Conservation (phyloP, 2,888 invertebrate species). For the Rhagium mordax region DNA sequence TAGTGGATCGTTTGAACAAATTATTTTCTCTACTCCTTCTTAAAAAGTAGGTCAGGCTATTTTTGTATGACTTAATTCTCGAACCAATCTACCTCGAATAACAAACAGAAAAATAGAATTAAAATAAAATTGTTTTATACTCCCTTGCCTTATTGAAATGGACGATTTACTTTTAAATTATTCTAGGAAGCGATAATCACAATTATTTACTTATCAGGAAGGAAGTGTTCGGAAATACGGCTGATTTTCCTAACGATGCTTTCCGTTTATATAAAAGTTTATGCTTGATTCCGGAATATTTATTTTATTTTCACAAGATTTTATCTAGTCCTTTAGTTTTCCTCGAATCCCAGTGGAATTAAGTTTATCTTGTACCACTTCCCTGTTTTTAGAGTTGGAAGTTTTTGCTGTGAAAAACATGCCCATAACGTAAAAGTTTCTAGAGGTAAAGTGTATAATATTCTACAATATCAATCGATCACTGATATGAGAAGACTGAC, state of each 20-base stretch:
- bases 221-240: not conserved
- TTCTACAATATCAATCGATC: not conserved
- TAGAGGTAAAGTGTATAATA: not conserved
- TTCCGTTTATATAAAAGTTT: not conserved
- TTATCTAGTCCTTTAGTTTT: slow-evolving; percentile 10
- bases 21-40: too few species aligned
- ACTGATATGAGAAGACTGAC: not conserved
- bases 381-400: slow-evolving; percentile 3
- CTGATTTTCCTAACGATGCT: not conserved
- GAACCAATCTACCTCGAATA: too few species aligned
- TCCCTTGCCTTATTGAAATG: too few species aligned
- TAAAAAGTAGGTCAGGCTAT: too few species aligned
- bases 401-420: slow-evolving; percentile 2
- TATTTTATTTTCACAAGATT: slow-evolving; percentile 21
- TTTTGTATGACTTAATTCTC: too few species aligned
- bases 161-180: not conserved
- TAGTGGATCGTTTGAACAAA: too few species aligned
- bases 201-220: not conserved
- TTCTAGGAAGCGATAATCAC: not conserved
- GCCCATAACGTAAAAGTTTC: not conserved
- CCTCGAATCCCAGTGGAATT: slow-evolving; percentile 8
- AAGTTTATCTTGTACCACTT: slow-evolving; percentile 24
- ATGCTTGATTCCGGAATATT: slow-evolving; percentile 8
- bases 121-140: too few species aligned
- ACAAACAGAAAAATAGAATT: too few species aligned